These are phyloP conservation scores for Oxygymnocypris stewartii DNA, from an alignment of 2,113 vertebrate species.

Conservation along the genomic window DNA sequence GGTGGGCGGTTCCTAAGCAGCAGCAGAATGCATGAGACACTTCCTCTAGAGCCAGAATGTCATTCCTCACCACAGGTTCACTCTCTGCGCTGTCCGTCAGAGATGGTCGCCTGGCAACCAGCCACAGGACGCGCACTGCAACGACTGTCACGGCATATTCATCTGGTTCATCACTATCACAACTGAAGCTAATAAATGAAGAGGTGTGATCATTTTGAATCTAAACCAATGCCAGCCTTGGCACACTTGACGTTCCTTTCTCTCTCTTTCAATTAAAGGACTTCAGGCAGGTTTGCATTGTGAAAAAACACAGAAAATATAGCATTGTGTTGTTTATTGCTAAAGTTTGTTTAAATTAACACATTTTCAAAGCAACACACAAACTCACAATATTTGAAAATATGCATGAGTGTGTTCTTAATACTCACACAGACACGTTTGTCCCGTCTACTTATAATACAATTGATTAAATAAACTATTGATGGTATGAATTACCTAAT, in stretches of 20 bases:
- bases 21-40: conserved; percentile 49
- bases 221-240: conserved; percentile 33
- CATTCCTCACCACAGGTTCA: conserved; percentile 69
- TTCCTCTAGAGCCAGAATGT: conserved; percentile 69
- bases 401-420: neutral
- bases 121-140: conserved; percentile 45
- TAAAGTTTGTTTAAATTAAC: neutral
- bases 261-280: conserved; percentile 16
- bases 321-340: neutral
- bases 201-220: conserved; percentile 38
- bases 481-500: conserved; percentile 39
- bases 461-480: conserved; percentile 25
- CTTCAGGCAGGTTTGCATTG: neutral
- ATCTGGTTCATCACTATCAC: conserved; percentile 52
- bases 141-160: conserved; percentile 36
- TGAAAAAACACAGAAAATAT: neutral
- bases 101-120: conserved; percentile 70
- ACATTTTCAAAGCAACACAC: neutral
- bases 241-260: conserved; percentile 5
- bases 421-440: neutral
- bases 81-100: conserved; percentile 66
- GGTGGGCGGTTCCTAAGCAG: conserved; percentile 44
- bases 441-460: conserved; percentile 35
- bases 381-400: neutral
- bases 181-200: conserved; percentile 56